phyloP scores from a whole-genome alignment of 2,797 vertebrate species.

The Psittacula derbiana region DNA sequence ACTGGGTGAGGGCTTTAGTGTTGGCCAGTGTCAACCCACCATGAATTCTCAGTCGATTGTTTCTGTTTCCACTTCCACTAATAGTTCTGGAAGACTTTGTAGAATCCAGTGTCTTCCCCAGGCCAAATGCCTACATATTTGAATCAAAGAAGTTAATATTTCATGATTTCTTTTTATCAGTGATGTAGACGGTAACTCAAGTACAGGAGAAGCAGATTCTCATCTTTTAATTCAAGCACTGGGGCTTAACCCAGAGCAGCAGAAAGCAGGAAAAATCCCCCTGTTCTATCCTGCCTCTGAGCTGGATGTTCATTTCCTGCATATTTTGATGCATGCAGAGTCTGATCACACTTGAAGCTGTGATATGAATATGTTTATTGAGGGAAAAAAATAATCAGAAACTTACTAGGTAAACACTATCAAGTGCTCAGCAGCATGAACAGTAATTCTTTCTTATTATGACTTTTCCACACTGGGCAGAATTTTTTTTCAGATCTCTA shows the following conservation, averaged over 20 bases:
- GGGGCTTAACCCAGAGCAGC: neutral
- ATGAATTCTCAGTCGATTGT: neutral
- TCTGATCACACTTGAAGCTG: neutral
- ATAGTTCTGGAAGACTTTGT: neutral
- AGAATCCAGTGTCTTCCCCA: neutral
- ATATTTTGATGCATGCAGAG: neutral
- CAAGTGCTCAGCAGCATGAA: neutral
- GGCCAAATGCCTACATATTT: neutral
- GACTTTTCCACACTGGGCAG: neutral
- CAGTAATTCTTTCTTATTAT: neutral
- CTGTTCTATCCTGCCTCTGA: neutral
- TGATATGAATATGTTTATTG: neutral
- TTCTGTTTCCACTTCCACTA: neutral
- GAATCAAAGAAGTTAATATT: neutral
- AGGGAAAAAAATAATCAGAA: neutral
- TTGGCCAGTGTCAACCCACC: neutral
- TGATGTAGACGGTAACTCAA: neutral
- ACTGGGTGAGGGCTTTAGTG: neutral
- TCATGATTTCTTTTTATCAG: neutral
- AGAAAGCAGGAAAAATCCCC: neutral
- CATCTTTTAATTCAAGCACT: neutral
- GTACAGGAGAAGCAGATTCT: neutral
- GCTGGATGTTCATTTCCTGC: slow-evolving; percentile 10
- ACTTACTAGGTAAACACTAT: neutral
- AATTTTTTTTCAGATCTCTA: neutral